phyloP scores from a whole-genome alignment of 1,140 invertebrate genomes.

The Lepidostoma basale region DNA sequence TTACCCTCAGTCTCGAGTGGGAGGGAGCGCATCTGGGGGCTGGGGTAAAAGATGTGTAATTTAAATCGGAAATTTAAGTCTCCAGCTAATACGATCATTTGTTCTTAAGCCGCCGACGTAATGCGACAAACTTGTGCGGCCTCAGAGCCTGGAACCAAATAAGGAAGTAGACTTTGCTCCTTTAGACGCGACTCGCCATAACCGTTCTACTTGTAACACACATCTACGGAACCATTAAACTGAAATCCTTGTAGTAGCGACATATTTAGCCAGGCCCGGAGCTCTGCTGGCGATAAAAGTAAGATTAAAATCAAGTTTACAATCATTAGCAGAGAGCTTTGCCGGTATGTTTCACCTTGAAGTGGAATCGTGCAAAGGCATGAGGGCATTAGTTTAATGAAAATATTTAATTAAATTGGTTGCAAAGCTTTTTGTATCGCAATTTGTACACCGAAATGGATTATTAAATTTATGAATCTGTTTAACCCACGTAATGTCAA shows the following conservation, averaged over 20 bases:
- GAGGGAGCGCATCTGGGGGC: not conserved
- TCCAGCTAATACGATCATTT: slow-evolving; percentile 9
- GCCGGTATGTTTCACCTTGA: not conserved
- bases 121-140: not conserved
- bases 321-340: slow-evolving; percentile 14
- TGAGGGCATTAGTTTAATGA: not conserved
- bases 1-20: slow-evolving; percentile 5
- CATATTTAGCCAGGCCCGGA: not conserved
- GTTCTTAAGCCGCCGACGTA: not conserved
- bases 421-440: not conserved
- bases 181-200: not conserved
- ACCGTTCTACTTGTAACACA: not conserved
- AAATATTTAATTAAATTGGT: slow-evolving; percentile 22
- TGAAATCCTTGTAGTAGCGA: not conserved
- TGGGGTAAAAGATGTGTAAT: not conserved
- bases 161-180: not conserved
- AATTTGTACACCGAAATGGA: not conserved
- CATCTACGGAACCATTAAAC: not conserved
- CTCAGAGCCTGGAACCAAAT: not conserved
- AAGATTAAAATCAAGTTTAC: slow-evolving; percentile 17
- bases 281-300: not conserved
- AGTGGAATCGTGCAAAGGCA: not conserved
- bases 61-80: slow-evolving; percentile 15
- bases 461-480: too few species aligned
- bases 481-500: too few species aligned